Evolutionary conservation across 2,797 vertebrate species (phyloP), one percentile per base, ranked within the genome.

Genomic region (Aulostomus chinensis): DNA sequence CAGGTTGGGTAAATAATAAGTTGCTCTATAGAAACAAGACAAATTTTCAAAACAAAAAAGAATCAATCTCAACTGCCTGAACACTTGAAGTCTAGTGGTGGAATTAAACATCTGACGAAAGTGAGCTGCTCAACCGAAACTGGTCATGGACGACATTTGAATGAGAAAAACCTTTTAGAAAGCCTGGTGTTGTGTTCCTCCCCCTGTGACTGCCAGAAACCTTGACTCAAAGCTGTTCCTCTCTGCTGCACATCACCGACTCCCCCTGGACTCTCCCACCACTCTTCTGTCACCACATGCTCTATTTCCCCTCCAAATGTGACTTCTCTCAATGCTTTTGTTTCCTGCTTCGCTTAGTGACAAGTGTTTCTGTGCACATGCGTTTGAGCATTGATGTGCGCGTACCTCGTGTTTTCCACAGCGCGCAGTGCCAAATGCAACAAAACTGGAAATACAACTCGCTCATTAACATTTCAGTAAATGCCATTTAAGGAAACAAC

Each of bases 241-340:
- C 73, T 79, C 73, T 40, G 73, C 67, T 76, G 73, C 76, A 72
- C 84, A 76, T 74, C 68, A 35, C 47, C 2, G 4, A 36, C 50
- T 83, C 82, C 79, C 82, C 48, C 58, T 9, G 76, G 78, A 83
- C 12, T 4, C 64, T 55, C 50, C 31, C 58, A 62, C 68, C 51
- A 60, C 74, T 82, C 78, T 33, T 42, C 59, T 59, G 63, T 83
- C 78, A 76, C 76, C 76, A 68, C 67, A 83, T 68, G 76, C 68
- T 86, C 78, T 75, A 70, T 71, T 81, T 81, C 71, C 47, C 68
- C 65, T 70, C 57, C 61, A 68, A 81, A 84, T 78, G 76, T 72
- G 69, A 85, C 78, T 56, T 60, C 64, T 67, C 53, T 72, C 66
- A 56, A 73, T 59, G 57, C 66, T 41, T 64, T 43, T 28, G 42